These are phyloP conservation scores for Creontiades dilutus DNA, from an alignment of 2,888 invertebrate genomes.

Conservation along the genomic window DNA sequence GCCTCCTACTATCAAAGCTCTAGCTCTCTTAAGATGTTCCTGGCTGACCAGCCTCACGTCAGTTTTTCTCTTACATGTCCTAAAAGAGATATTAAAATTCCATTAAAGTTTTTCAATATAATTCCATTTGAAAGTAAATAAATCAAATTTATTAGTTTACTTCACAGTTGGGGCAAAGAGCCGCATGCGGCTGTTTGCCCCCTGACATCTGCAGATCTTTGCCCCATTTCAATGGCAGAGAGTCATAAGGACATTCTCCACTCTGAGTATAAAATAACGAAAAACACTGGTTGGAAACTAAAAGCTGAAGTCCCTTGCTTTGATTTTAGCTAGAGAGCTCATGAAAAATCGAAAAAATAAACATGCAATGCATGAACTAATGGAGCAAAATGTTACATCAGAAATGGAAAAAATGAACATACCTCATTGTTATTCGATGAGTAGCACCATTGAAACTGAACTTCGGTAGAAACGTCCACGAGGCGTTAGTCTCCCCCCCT, in stretches of 20 bases:
- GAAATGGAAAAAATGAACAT: conserved; percentile 35
- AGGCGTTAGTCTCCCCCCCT: conserved; percentile 21
- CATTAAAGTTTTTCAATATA: not conserved
- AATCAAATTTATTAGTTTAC: conserved; percentile 8
- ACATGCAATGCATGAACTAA: conserved; percentile 18
- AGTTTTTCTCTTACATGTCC: conserved; percentile 6
- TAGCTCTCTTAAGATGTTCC: conserved; percentile 15
- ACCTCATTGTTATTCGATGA: not conserved
- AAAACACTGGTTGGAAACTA: conserved; percentile 31
- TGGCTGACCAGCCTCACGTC: not conserved
- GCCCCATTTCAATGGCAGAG: no score
- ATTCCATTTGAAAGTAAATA: not conserved
- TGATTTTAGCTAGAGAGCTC: not conserved
- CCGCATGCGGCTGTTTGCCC: not conserved
- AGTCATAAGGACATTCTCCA: no score
- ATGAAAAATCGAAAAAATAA: conserved; percentile 16
- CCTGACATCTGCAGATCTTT: no score
- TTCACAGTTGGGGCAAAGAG: conserved; percentile 20
- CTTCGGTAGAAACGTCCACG: conserved; percentile 22
- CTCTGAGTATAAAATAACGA: not conserved
- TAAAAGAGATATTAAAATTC: not conserved
- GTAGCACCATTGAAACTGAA: conserved; percentile 12
- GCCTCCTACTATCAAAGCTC: conserved; percentile 35
- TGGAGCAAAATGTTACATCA: not conserved
- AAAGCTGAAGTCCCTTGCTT: conserved; percentile 35